Percentiles rank a stretch among this genome's conserved stretches.
Conservation (phyloP, 2,113 vertebrate genomes). For the Puffinus mauretanicus region DNA sequence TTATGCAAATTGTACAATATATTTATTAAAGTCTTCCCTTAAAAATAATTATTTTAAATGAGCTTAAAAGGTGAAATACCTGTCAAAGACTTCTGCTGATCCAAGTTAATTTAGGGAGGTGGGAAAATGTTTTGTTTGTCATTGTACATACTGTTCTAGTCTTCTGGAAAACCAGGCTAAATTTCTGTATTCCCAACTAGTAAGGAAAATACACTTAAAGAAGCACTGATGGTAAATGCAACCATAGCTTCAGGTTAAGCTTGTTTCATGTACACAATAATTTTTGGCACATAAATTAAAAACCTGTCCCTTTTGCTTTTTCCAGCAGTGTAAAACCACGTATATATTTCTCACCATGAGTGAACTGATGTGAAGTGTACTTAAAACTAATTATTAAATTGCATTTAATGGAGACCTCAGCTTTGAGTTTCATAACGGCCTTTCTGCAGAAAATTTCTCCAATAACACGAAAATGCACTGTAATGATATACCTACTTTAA, state of each 20-base stretch:
- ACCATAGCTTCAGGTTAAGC: background rate
- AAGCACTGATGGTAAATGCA: background rate
- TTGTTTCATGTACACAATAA: background rate
- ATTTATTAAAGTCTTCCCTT: background rate
- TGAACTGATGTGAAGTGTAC: background rate
- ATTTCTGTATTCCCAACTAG: background rate
- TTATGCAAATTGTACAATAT: background rate
- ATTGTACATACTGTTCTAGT: background rate
- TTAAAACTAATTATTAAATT: conserved; percentile 8
- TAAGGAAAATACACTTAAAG: background rate
- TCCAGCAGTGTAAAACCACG: background rate
- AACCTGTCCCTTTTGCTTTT: background rate
- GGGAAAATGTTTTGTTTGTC: background rate
- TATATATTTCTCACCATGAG: background rate
- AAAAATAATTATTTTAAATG: background rate
- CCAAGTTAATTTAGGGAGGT: background rate
- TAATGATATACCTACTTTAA: background rate
- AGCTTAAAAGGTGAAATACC: background rate
- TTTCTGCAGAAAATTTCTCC: background rate
- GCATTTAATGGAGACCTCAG: background rate
- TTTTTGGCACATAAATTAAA: background rate
- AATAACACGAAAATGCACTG: background rate
- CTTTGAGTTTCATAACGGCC: background rate
- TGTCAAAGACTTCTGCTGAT: background rate
- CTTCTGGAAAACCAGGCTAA: background rate